Evolutionary conservation across 30 jellyfish, hydroid and myxozoan species (phyloP).

Genomic region (Mastigias papua): DNA sequence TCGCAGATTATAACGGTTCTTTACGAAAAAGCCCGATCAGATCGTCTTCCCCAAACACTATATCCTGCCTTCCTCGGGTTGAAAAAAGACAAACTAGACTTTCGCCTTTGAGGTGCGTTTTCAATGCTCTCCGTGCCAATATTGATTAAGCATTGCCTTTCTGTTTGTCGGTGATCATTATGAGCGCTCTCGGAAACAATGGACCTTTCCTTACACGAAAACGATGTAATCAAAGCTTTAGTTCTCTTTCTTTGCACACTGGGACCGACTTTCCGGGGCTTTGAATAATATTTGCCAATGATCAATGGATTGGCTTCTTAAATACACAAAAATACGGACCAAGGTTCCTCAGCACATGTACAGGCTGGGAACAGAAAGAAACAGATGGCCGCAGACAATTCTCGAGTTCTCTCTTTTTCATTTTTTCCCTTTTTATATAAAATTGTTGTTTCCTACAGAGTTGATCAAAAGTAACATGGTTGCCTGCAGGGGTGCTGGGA

Average conservation of each 20-base stretch:
- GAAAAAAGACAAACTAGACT: neutral
- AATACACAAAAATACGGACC: slow-evolving; percentile 43
- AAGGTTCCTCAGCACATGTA: neutral
- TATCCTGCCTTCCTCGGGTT: neutral
- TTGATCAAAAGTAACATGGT: too few relatives aligned
- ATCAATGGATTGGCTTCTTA: slow-evolving; percentile 27
- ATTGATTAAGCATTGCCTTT: slow-evolving; percentile 19
- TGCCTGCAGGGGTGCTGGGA: too few relatives aligned
- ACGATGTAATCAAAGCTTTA: slow-evolving; percentile 67
- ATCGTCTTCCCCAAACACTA: neutral
- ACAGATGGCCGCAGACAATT: neutral
- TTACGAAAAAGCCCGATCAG: neutral
- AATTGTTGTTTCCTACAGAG: too few relatives aligned
- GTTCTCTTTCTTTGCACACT: slow-evolving; percentile 71
- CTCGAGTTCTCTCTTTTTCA: neutral
- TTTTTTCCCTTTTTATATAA: too few relatives aligned
- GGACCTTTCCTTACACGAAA: slow-evolving; percentile 65
- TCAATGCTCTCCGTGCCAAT: slow-evolving; percentile 48
- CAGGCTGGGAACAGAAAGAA: neutral
- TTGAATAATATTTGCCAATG: slow-evolving; percentile 76
- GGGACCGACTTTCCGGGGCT: slow-evolving; percentile 84
- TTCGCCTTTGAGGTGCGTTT: slow-evolving; percentile 5
- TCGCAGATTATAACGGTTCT: neutral
- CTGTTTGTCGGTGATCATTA: slow-evolving; percentile 63
- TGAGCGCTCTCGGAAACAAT: slow-evolving; percentile 50